These are phyloP conservation scores for Eubucco bourcierii DNA, from an alignment of 2,113 vertebrate species.

Conservation along the genomic window DNA sequence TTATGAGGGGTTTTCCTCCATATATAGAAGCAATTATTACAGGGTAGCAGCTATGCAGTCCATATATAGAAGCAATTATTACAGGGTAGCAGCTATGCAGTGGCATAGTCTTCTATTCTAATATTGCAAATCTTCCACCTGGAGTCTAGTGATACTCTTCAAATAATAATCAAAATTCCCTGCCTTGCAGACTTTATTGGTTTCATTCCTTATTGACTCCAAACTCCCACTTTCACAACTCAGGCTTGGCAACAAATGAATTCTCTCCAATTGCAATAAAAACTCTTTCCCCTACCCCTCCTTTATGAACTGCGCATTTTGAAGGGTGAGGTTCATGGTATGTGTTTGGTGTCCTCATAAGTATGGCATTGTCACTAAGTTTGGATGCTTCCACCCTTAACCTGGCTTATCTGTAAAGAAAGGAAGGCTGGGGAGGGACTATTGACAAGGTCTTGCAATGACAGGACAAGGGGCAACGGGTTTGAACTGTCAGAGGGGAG, in stretches of 20 bases:
- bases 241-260: background rate
- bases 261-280: background rate
- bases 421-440: background rate
- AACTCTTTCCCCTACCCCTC: background rate
- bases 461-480: no score
- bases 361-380: background rate
- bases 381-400: background rate
- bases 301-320: background rate
- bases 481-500: no score
- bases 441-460: no score
- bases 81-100: background rate
- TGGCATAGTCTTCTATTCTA: no score
- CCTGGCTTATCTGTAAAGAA: background rate
- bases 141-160: background rate
- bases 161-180: background rate
- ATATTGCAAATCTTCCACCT: background rate
- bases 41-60: background rate
- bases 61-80: background rate
- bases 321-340: background rate
- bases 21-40: background rate
- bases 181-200: background rate
- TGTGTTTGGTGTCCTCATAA: background rate
- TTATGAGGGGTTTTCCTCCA: background rate
- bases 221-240: background rate
- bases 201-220: background rate